phyloP scores from a whole-genome alignment of 2,888 invertebrate genomes.

The Ferrisia virgata region DNA sequence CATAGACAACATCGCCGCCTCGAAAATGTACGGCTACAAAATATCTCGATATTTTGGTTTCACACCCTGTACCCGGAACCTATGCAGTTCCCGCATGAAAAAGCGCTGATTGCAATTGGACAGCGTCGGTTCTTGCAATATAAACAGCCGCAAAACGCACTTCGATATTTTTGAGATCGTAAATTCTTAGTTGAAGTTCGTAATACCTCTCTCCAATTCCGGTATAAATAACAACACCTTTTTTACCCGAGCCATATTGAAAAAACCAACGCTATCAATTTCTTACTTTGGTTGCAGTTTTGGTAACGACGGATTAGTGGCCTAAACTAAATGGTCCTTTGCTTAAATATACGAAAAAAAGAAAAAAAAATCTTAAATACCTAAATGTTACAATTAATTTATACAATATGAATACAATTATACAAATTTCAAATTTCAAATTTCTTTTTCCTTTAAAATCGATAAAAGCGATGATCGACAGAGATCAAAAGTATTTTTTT shows the following conservation, averaged over 20 bases:
- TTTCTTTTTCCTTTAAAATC: neutral
- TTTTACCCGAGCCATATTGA: neutral
- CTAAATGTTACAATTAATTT: slow-evolving; percentile 14
- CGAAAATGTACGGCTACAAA: too few relatives aligned
- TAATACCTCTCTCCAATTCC: neutral
- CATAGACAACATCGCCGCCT: too few relatives aligned
- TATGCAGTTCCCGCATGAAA: neutral
- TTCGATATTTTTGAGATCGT: neutral
- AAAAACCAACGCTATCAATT: slow-evolving; percentile 12
- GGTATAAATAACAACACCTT: neutral
- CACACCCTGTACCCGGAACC: neutral
- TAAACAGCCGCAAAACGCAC: neutral
- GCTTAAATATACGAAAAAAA: neutral
- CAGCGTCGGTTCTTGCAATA: neutral
- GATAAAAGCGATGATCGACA: slow-evolving; percentile 37
- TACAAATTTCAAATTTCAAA: slow-evolving; percentile 1
- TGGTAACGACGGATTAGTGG: slow-evolving; percentile 41
- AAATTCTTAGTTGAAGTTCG: neutral
- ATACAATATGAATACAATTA: slow-evolving; percentile 19
- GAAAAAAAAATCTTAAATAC: neutral
- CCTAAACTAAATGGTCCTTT: slow-evolving; percentile 35
- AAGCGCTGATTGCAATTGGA: slow-evolving; percentile 12
- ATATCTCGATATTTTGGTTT: neutral
- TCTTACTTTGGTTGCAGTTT: slow-evolving; percentile 36
- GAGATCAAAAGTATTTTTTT: slow-evolving; percentile 34